Evolutionary conservation across 2,888 invertebrate genomes (phyloP).

Genomic region (Chymomyza procnemis): DNA sequence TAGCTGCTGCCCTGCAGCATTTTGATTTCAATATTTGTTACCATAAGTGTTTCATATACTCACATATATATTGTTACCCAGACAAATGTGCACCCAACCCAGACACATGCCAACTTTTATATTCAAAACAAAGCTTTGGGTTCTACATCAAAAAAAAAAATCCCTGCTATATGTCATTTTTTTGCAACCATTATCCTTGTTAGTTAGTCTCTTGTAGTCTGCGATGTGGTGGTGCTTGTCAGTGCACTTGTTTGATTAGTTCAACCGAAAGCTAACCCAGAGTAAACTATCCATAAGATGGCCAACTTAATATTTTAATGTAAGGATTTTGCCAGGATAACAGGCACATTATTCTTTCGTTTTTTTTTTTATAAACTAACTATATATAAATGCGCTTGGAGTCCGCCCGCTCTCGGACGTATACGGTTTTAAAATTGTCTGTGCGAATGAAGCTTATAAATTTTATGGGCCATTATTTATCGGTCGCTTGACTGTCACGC

Average conservation of each 20-base stretch:
- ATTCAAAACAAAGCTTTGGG: conserved; percentile 4
- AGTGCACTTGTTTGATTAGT: conserved; percentile 42
- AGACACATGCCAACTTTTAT: too few species aligned
- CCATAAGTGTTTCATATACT: conserved; percentile 23
- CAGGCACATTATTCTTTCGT: conserved; percentile 22
- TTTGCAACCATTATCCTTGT: conserved; percentile 39
- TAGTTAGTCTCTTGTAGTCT: conserved; percentile 21
- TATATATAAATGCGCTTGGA: background rate
- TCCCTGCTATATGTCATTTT: conserved; percentile 19
- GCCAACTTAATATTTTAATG: conserved; percentile 63
- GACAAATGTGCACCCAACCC: too few species aligned
- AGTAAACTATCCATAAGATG: conserved; percentile 18
- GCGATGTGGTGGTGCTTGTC: too few species aligned
- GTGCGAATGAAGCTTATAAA: conserved; percentile 35
- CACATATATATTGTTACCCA: background rate
- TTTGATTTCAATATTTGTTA: conserved; percentile 48
- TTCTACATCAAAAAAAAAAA: conserved; percentile 5
- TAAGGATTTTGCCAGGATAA: conserved; percentile 48
- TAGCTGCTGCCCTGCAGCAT: conserved; percentile 24
- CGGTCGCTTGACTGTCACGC: conserved; percentile 25
- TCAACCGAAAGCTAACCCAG: conserved; percentile 10
- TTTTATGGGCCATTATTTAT: conserved; percentile 40
- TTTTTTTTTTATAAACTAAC: conserved; percentile 2
- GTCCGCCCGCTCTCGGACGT: too few species aligned
- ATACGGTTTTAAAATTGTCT: conserved; percentile 10